Conservation (phyloP, 2,888 invertebrate genomes). For the Agrochola circellaris region DNA sequence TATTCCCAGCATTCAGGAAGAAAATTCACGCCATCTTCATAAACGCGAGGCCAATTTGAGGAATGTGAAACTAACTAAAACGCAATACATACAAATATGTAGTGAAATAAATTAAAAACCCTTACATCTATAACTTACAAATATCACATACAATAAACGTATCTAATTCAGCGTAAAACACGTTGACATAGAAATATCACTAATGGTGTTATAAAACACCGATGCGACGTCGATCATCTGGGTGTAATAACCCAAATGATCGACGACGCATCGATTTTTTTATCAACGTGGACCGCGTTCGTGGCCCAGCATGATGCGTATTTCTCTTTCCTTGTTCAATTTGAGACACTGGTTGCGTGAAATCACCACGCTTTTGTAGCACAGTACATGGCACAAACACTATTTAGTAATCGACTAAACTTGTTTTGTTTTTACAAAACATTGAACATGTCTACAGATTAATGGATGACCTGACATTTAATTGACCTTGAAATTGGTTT, state of each 20-base stretch:
- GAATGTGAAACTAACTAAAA: conserved; percentile 16
- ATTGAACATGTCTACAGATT: no score
- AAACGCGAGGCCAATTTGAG: not conserved
- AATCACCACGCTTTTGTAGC: not conserved
- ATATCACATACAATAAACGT: conserved; percentile 16
- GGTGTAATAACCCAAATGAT: not conserved
- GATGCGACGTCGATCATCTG: no score
- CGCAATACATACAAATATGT: not conserved
- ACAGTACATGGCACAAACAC: no score
- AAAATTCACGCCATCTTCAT: not conserved
- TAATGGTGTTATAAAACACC: not conserved
- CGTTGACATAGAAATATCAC: not conserved
- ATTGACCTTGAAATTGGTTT: no score
- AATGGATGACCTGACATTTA: no score
- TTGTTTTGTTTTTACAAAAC: no score
- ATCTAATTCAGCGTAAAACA: conserved; percentile 22
- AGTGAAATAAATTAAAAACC: conserved; percentile 31
- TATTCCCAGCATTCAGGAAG: not conserved
- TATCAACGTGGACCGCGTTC: no score
- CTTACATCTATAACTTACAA: conserved; percentile 34
- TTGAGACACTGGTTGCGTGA: not conserved
- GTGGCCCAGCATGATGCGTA: not conserved
- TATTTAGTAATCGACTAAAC: no score
- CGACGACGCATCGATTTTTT: not conserved
- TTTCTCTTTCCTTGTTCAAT: not conserved